Evolutionary conservation across 2,797 vertebrate species (phyloP), one percentile per base, ranked within the genome.

Genomic region (Huso huso): DNA sequence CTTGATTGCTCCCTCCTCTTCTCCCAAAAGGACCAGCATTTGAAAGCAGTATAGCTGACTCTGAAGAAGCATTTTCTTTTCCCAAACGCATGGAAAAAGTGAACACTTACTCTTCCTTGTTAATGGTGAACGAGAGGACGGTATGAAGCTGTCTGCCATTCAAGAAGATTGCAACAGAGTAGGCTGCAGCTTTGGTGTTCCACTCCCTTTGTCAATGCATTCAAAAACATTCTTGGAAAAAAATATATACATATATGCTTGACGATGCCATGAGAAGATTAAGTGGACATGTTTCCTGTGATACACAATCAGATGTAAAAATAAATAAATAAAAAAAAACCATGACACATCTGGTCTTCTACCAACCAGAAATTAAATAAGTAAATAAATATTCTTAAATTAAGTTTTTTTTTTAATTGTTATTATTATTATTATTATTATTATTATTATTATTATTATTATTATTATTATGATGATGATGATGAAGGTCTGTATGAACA

Each of bases 261-360:
- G 61, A 76, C 72, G 77, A 85, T 79, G 83, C 84, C 85, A 81
- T 80, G 83, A 84, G 82, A 86, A 83, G 83, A 87, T 86, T 85
- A 84, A 66, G 70, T 70, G 79, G 79, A 87, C 80, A 80, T 75
- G 67, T 83, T 84, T 88, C 86, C 91, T 92, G 92, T 94, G 92
- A 95, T 84, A 94, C 91, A 94, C 92, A 95, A 94, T 95, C 94
- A 95, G 79, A 84, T 88, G 81, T 86, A 85, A 80, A 86, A 84
- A 80, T 37, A 84, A 37, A 37, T 5, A 37, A 37, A 37, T 37
- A 37, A 37, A 37, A 37, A 37, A 4, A 37, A 71, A 74, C 71
- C 75, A 64, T 79, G 78, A 74, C 64, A 68, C 52, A 72, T 66
- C 71, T 76, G 81, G 78, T 71, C 70, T 67, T 52, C 76, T 79